Percentiles rank a stretch among this genome's conserved stretches.
These are phyloP conservation scores for Oxycera nigricornis DNA, from an alignment of 2,888 invertebrate species.

Conservation along the genomic window DNA sequence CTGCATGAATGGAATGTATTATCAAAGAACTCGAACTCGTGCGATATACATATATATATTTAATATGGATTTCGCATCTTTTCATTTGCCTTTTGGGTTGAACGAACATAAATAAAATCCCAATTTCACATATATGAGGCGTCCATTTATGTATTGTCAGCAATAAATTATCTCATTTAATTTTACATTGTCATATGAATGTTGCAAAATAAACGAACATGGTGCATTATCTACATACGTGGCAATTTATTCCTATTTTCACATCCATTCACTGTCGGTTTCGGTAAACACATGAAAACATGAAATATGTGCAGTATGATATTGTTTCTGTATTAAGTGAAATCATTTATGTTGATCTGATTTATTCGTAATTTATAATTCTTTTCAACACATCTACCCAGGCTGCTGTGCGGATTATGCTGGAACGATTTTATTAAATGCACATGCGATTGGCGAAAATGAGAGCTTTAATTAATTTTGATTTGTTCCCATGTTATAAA, in stretches of 20 bases:
- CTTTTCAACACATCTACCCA: not conserved
- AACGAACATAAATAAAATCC: slow-evolving; percentile 46
- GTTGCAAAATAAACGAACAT: slow-evolving; percentile 27
- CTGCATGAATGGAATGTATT: slow-evolving; percentile 21
- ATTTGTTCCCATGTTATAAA: not conserved
- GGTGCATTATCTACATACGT: not conserved
- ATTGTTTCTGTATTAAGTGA: slow-evolving; percentile 10
- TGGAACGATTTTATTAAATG: not conserved
- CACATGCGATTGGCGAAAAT: not conserved
- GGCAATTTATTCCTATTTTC: not conserved
- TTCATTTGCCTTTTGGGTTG: slow-evolving; percentile 32
- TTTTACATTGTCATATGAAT: slow-evolving; percentile 46
- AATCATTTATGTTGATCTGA: slow-evolving; percentile 11
- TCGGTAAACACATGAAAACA: slow-evolving; percentile 5
- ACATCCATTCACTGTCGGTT: not conserved
- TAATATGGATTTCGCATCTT: slow-evolving; percentile 32
- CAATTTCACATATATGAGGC: slow-evolving; percentile 46
- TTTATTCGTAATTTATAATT: slow-evolving; percentile 20
- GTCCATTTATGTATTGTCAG: slow-evolving; percentile 45
- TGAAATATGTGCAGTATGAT: slow-evolving; percentile 17
- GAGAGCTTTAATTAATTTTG: not conserved
- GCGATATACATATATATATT: not conserved
- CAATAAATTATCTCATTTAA: slow-evolving; percentile 47
- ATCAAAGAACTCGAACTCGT: slow-evolving; percentile 18
- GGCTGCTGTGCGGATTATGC: not conserved